phyloP scores from a whole-genome alignment of 2,797 vertebrate genomes.

The Bradypodion pumilum region DNA sequence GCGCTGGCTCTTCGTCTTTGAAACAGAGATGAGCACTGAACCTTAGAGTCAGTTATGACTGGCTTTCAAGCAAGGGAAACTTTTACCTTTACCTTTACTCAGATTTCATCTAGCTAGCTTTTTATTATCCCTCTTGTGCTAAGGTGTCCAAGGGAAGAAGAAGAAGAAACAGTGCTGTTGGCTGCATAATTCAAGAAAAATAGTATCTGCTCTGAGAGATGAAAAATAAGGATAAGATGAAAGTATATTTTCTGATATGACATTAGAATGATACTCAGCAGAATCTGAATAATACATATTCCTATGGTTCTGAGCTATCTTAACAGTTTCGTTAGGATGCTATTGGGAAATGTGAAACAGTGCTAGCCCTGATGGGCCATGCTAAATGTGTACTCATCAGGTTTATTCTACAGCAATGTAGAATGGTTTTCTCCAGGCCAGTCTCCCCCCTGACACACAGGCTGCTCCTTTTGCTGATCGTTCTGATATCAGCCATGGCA shows the following conservation, averaged over 20 bases:
- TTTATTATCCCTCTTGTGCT: slow-evolving; percentile 40
- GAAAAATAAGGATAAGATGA: slow-evolving; percentile 29
- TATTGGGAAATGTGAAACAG: slow-evolving; percentile 12
- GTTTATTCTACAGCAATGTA: background rate
- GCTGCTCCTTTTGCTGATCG: no score
- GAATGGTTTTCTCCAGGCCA: background rate
- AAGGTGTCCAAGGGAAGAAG: background rate
- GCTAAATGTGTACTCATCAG: fast-evolving
- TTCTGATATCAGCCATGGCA: no score
- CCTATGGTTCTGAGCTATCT: fast-evolving
- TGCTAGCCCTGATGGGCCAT: background rate
- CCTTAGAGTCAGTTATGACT: no score
- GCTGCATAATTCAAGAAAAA: slow-evolving; percentile 31
- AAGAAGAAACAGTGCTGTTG: background rate
- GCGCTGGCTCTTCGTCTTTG: no score
- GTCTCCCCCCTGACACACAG: no score
- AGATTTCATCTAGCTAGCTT: no score
- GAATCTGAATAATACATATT: background rate
- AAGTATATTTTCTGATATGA: slow-evolving; percentile 30
- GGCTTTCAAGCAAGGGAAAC: no score
- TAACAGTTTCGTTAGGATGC: background rate
- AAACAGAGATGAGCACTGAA: no score
- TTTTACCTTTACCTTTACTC: no score
- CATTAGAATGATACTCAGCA: background rate
- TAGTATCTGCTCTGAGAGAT: background rate